A percentile compares a stretch with the other conserved stretches of the same genome.
Conservation (phyloP, 2,888 invertebrate genomes). For the Perizoma affinitatum region DNA sequence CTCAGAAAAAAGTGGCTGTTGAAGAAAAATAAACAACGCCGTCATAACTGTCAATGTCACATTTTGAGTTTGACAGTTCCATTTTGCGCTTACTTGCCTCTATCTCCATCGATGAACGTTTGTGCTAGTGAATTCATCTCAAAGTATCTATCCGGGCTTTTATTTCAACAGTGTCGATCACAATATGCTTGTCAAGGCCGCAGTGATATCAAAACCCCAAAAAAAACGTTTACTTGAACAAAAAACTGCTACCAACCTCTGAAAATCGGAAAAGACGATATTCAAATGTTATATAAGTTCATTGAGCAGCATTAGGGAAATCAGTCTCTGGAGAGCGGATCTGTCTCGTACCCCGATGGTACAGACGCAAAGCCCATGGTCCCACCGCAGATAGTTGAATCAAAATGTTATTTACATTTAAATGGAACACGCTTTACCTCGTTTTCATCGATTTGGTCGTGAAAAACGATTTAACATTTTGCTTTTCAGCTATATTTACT, state of each 20-base stretch:
- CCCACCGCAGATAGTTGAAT: slow-evolving; percentile 24
- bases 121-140: no score
- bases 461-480: slow-evolving; percentile 1
- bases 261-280: slow-evolving; percentile 66
- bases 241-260: background rate
- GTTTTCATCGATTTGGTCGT: slow-evolving; percentile 12
- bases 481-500: background rate
- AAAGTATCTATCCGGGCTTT: no score
- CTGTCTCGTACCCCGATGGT: slow-evolving; percentile 25
- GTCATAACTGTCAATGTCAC: no score
- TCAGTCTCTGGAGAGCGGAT: slow-evolving; percentile 52
- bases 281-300: slow-evolving; percentile 69
- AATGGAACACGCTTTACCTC: slow-evolving; percentile 22
- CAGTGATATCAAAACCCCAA: background rate
- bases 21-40: no score
- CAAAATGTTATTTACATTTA: slow-evolving; percentile 33
- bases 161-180: background rate
- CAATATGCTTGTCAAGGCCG: background rate
- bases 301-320: slow-evolving; percentile 68
- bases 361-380: slow-evolving; percentile 5
- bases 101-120: no score
- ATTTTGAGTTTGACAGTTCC: no score
- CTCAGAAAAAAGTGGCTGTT: no score
- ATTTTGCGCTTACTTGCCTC: no score
- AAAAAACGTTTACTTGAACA: background rate